Base-by-base conservation (phyloP, 2,888 invertebrate species). In the Andrena chrysosceles region DNA sequence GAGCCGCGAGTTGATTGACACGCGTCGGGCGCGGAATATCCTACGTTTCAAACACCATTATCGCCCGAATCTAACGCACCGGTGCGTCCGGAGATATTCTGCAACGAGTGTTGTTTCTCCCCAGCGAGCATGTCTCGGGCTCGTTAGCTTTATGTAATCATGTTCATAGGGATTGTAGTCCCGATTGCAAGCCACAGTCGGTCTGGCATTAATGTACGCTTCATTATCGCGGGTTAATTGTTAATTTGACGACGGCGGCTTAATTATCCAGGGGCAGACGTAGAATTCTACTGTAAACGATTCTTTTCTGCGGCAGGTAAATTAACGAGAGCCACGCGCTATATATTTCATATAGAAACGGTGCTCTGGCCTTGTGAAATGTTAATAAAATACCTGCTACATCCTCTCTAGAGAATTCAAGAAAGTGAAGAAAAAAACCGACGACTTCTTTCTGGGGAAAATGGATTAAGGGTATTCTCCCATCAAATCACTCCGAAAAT, bases 221-320 rank as follows among this genome's bases (percentile, higher is more conserved):
- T 90, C 87, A 90, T 90, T 90, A 90, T 90, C 85, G 81, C 63
- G 64, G 71, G 77, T 84, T 89, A 89, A 90, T 89, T 88, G 84
- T 86, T 88, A 86, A 89, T 86, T 83, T 71, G 88, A 85, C 84
- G 78, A 81, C n/a, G 42, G 13, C n/a, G 20, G 8, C n/a, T 35
- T 42, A 20, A 29, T 62, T 42, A 31, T 26, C 31, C 13, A 16
- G 35, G 54, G 13, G n/a, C 8, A 5, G 29, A n/a, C 5, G 16
- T 48, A 60, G 33, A 64, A 62, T 29, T 52, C 10, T 10, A 6
- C 10, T 8, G 52, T 7, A 31, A 54, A 52, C 33, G 26, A 48
- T 8, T 52, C 20, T 26, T 71, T 59, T 20, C 63, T 20, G 23
- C 20, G 23, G 0, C 0, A 8, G 7, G 1, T 8, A 20, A 70